These are phyloP conservation scores for Paradoxurus hermaphroditus DNA, from an alignment of 2,113 vertebrate genomes.

Conservation along the genomic window DNA sequence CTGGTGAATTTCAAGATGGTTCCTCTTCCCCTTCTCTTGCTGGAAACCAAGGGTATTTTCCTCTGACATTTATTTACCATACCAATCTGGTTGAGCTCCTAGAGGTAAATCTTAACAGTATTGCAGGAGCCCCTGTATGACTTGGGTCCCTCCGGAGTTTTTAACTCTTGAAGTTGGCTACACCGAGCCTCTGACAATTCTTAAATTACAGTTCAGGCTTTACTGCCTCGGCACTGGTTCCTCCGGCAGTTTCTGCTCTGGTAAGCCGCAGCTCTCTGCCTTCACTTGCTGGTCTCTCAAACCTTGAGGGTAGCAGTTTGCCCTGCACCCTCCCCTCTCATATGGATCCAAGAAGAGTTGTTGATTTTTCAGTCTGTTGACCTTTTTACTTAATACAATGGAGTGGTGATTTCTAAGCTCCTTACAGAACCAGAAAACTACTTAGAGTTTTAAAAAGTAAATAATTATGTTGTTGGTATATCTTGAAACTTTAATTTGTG, in stretches of 20 bases:
- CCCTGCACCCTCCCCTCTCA: neutral
- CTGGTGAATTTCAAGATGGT: neutral
- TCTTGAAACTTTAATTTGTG: conserved; percentile 37
- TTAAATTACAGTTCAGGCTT: neutral
- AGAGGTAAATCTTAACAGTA: neutral
- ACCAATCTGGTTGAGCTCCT: neutral
- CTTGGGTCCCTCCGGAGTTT: neutral
- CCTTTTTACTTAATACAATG: neutral
- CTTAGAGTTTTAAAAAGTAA: neutral
- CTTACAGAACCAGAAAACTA: neutral
- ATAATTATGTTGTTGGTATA: neutral
- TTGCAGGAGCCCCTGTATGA: neutral
- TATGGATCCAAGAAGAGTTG: neutral
- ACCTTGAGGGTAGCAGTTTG: neutral
- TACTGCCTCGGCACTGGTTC: neutral
- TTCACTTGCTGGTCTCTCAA: neutral
- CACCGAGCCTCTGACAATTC: neutral
- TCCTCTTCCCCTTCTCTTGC: neutral
- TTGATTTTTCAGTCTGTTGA: neutral
- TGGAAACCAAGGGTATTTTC: neutral
- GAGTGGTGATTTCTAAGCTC: neutral
- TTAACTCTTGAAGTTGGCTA: neutral
- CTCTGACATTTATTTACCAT: neutral
- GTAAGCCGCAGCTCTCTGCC: neutral
- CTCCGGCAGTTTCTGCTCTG: neutral